Evolutionary conservation across 2,888 invertebrate species (phyloP).

Genomic region (Nephrotoma guestfalica): DNA sequence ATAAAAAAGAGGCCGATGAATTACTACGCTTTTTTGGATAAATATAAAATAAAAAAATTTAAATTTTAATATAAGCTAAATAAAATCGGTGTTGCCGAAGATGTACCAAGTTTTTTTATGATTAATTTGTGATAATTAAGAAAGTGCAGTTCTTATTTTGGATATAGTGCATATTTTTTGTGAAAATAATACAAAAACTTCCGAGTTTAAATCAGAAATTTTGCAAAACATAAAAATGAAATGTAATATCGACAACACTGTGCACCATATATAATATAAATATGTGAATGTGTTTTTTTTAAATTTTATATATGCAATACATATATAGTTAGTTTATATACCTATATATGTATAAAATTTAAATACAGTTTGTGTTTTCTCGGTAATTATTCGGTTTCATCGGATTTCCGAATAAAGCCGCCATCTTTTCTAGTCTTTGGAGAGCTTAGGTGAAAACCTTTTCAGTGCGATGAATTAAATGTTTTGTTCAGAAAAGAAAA

Average conservation of each 20-base stretch:
- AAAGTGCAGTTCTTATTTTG: not conserved
- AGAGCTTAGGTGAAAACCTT: conserved; percentile 26
- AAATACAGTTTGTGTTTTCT: conserved; percentile 4
- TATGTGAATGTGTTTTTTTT: not conserved
- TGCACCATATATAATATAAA: not conserved
- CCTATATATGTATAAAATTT: not conserved
- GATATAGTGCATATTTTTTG: not conserved
- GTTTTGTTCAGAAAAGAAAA: conserved; percentile 22
- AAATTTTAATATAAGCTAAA: not conserved
- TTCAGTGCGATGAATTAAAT: conserved; percentile 77
- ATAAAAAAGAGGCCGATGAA: conserved; percentile 2
- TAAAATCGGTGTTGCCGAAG: conserved; percentile 1
- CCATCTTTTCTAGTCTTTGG: conserved; percentile 46
- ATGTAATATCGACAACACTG: not conserved
- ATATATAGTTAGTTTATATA: not conserved
- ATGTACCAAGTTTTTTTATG: not conserved
- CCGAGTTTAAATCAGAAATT: not conserved
- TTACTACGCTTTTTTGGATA: conserved; percentile 1
- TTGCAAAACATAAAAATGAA: not conserved
- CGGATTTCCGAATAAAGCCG: conserved; percentile 35
- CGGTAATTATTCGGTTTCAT: conserved; percentile 1
- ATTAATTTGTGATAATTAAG: not conserved
- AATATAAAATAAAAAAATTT: not conserved
- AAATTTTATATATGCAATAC: not conserved
- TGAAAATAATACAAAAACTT: not conserved